Conservation (phyloP, 2,888 invertebrate species). For the Hecatera dysodea region DNA sequence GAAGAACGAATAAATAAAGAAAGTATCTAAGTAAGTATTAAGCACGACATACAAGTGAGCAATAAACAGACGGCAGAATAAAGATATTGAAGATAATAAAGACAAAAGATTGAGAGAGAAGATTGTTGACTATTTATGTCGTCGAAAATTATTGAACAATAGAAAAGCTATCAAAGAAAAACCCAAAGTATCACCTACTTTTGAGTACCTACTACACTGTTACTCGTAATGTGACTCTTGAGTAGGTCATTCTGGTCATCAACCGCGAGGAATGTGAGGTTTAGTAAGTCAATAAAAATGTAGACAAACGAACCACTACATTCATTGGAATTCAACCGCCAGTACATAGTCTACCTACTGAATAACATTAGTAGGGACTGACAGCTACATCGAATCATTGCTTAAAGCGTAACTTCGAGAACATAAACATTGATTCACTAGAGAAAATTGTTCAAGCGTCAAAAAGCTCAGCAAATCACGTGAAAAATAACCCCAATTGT, state of each 20-base stretch:
- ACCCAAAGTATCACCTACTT: neutral
- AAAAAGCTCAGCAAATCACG: neutral
- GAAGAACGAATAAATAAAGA: neutral
- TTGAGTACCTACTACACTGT: constrained; percentile 1
- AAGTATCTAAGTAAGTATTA: neutral
- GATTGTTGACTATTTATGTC: neutral
- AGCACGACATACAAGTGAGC: neutral
- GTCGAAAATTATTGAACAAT: neutral
- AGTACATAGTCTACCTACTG: neutral
- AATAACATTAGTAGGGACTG: neutral
- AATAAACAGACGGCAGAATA: neutral
- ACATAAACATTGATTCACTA: neutral
- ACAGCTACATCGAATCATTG: neutral
- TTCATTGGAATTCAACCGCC: neutral
- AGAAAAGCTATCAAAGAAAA: neutral
- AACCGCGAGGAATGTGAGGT: constrained; percentile 13
- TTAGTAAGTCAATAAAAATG: neutral
- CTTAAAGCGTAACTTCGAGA: neutral
- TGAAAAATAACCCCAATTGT: neutral
- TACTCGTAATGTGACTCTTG: neutral
- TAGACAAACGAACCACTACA: neutral
- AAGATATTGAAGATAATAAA: neutral
- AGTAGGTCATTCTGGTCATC: constrained; percentile 29
- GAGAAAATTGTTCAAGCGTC: neutral
- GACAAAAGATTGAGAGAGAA: neutral